These are phyloP conservation scores for Nautilus pompilius DNA, from an alignment of 1,140 invertebrate genomes.

Conservation along the genomic window DNA sequence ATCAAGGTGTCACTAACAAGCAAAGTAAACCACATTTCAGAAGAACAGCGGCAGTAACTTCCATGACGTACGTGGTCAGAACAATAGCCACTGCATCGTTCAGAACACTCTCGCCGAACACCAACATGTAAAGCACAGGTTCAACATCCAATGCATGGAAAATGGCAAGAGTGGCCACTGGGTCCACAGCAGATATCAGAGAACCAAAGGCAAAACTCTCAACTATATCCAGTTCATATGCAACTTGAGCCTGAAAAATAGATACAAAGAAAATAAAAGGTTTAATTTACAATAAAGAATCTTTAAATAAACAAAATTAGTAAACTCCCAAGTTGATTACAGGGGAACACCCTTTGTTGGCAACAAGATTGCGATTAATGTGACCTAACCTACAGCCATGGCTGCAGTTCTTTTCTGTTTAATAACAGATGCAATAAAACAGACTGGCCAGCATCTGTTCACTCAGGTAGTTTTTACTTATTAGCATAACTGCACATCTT, in stretches of 20 bases:
- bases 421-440: no score
- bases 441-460: no score
- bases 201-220: constrained; percentile 99
- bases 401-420: no score
- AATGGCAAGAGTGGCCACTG: constrained; percentile 92
- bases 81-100: constrained; percentile 99
- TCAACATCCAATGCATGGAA: constrained; percentile 91
- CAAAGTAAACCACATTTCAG: no score
- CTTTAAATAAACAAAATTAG: no score
- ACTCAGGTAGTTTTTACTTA: no score
- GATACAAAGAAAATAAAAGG: background rate
- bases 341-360: no score
- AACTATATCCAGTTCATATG: constrained; percentile 87
- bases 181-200: constrained; percentile 97
- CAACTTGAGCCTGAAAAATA: constrained; percentile 63
- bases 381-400: no score
- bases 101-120: constrained; percentile 96
- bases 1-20: no score
- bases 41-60: no score
- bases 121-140: constrained; percentile 95
- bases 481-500: no score
- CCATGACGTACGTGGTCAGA: constrained; percentile 80
- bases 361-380: no score
- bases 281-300: background rate
- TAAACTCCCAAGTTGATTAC: background rate